Evolutionary conservation across 2,797 vertebrate species (phyloP).

Genomic region (Rhinophrynus dorsalis): DNA sequence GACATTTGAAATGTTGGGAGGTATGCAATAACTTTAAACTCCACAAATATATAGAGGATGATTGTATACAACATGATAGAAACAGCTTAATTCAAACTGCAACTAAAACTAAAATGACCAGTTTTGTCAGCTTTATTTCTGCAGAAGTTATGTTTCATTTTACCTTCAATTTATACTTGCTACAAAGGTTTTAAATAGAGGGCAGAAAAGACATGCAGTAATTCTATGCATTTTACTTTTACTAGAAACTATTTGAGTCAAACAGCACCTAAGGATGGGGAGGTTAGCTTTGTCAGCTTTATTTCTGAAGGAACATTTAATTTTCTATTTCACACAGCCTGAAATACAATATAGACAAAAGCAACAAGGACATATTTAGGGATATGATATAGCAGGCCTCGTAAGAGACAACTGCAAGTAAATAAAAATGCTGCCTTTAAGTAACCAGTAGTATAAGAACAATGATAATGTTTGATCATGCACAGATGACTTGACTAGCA

Average conservation of each 20-base stretch:
- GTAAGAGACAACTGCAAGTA: conserved; percentile 7
- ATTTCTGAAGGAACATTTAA: conserved; percentile 25
- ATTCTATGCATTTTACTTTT: conserved; percentile 36
- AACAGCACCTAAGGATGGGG: conserved; percentile 25
- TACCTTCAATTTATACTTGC: conserved; percentile 45
- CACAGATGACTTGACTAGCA: too few species aligned
- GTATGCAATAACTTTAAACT: too few species aligned
- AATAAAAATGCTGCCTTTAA: background rate
- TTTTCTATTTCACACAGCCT: conserved; percentile 17
- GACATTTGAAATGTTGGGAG: too few species aligned
- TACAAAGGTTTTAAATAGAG: conserved; percentile 40
- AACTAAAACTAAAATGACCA: conserved; percentile 23
- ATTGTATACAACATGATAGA: conserved; percentile 22
- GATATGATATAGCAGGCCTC: conserved; percentile 24
- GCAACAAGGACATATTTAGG: conserved; percentile 28
- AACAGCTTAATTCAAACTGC: conserved; percentile 32
- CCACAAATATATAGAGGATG: background rate
- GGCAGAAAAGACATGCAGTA: conserved; percentile 27
- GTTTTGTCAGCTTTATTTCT: conserved; percentile 44
- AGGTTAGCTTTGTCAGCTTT: conserved; percentile 40
- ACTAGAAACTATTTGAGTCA: conserved; percentile 33
- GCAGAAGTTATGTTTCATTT: conserved; percentile 42
- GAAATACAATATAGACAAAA: conserved; percentile 33
- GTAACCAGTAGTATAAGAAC: background rate
- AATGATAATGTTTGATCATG: conserved; percentile 16